Conservation (phyloP, 2,888 invertebrate species). For the Leptinotarsa haldemani region DNA sequence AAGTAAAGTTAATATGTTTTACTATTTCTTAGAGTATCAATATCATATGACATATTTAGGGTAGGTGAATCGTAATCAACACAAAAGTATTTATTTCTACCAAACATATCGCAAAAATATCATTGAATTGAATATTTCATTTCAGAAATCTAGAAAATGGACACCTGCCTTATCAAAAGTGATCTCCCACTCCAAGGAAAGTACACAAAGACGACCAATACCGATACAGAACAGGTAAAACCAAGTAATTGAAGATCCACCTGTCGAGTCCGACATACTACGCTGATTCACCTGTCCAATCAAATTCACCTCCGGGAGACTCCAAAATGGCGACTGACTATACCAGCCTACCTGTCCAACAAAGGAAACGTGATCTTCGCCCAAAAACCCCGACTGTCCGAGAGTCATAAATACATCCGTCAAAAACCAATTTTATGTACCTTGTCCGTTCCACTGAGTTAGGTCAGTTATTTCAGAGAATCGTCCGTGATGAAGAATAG, state of each 20-base stretch:
- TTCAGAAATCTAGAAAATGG: not conserved
- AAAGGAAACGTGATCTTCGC: not conserved
- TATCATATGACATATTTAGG: too few species aligned
- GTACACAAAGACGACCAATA: conserved; percentile 11
- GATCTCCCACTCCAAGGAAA: not conserved
- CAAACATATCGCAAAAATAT: too few species aligned
- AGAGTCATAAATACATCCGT: conserved; percentile 12
- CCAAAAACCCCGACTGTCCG: not conserved
- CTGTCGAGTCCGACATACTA: not conserved
- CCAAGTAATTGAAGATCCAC: not conserved
- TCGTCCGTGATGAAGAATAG: conserved; percentile 25
- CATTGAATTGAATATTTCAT: not conserved
- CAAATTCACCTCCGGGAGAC: not conserved
- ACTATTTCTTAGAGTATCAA: too few species aligned
- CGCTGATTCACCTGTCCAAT: conserved; percentile 24
- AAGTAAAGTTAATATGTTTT: too few species aligned
- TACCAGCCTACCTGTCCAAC: conserved; percentile 14
- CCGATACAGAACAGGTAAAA: not conserved
- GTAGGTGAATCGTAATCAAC: too few species aligned
- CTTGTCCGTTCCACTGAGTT: conserved; percentile 6
- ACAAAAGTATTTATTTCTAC: too few species aligned
- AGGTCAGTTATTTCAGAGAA: conserved; percentile 22
- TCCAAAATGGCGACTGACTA: conserved; percentile 5
- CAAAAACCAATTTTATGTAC: not conserved
- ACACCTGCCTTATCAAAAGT: conserved; percentile 1